These are phyloP conservation scores for Chiloscyllium plagiosum DNA, from an alignment of 2,113 vertebrate species.

Conservation along the genomic window DNA sequence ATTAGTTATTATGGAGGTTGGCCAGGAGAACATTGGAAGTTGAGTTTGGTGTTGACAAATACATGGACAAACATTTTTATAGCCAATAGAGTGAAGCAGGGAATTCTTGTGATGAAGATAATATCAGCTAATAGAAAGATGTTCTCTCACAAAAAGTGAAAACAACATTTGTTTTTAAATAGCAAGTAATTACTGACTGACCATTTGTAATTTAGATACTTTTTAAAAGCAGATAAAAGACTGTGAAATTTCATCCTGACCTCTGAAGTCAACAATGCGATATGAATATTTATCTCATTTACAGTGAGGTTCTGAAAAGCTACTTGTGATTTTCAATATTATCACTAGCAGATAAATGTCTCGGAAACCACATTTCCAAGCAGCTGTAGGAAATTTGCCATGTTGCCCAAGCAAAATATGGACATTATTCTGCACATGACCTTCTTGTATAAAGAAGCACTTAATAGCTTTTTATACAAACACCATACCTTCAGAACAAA, in stretches of 20 bases:
- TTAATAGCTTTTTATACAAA: neutral
- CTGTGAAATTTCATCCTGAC: neutral
- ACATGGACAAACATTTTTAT: neutral
- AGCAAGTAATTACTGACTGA: neutral
- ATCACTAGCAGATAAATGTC: neutral
- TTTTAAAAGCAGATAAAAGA: neutral
- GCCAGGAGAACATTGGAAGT: neutral
- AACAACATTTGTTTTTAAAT: neutral
- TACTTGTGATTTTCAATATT: neutral
- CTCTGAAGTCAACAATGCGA: neutral
- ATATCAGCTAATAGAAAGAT: neutral
- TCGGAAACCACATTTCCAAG: neutral
- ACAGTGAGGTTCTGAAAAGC: neutral
- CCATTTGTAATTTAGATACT: neutral
- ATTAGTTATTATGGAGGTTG: neutral
- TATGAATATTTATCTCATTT: conserved; percentile 4
- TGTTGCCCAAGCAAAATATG: neutral
- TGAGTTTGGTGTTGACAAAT: too few species aligned
- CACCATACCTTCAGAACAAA: neutral
- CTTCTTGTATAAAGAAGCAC: neutral
- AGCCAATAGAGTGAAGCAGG: neutral
- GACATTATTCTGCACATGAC: neutral
- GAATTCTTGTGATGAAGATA: neutral
- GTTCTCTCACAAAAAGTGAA: neutral
- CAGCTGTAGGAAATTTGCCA: neutral